Conservation (phyloP, 1,140 invertebrate genomes). For the Drosophila ambigua region DNA sequence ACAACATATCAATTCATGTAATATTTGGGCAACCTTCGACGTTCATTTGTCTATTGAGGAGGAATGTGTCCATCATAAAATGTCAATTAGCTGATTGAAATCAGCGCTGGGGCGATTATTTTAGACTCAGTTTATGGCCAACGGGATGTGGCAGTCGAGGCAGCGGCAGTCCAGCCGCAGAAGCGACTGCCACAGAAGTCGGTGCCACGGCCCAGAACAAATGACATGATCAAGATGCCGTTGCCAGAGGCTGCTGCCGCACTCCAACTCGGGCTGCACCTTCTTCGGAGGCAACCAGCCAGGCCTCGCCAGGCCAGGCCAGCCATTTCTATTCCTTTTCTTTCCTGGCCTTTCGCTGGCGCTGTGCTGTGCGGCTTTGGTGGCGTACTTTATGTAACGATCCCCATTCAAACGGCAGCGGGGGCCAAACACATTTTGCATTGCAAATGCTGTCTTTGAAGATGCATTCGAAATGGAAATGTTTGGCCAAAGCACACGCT, state of each 20-base stretch:
- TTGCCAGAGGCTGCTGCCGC: conserved; percentile 2
- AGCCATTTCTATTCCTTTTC: conserved; percentile 25
- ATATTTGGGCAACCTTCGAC: conserved; percentile 38
- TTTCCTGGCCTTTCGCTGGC: conserved; percentile 13
- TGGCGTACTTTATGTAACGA: conserved; percentile 75
- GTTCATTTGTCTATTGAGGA: conserved; percentile 43
- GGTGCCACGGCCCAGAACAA: conserved; percentile 39
- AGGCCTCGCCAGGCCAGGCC: background rate
- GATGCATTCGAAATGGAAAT: conserved; percentile 59
- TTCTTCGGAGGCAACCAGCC: no score
- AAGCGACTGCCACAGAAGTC: background rate
- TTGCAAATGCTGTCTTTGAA: conserved; percentile 51
- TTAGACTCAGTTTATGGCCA: conserved; percentile 65
- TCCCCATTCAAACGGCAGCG: conserved; percentile 49
- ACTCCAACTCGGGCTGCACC: no score
- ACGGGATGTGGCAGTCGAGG: conserved; percentile 41
- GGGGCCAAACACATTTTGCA: conserved; percentile 49
- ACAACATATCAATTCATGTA: conserved; percentile 41
- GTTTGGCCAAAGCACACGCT: conserved; percentile 39
- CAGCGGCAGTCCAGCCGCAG: background rate
- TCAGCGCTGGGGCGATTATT: conserved; percentile 66
- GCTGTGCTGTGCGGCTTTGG: conserved; percentile 59
- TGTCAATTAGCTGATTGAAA: conserved; percentile 79
- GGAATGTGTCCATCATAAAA: conserved; percentile 71
- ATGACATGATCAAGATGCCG: conserved; percentile 76